Conservation (phyloP, 2,888 invertebrate species). For the Pycnomerus fuliginosus region DNA sequence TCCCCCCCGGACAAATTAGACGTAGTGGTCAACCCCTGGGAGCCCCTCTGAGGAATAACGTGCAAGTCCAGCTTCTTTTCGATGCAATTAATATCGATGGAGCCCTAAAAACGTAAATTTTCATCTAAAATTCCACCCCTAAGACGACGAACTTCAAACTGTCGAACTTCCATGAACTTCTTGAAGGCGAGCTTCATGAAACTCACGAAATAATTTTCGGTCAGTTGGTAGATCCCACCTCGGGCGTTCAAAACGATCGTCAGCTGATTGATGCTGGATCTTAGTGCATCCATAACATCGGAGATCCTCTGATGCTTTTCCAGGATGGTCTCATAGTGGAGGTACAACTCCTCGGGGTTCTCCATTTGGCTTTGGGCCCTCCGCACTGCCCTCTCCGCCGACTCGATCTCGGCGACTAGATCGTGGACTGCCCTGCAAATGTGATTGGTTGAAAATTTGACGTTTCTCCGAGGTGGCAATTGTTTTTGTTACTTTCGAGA, state of each 20-base stretch:
- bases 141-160: conserved; percentile 55
- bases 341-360: conserved; percentile 35
- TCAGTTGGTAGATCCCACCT: conserved; percentile 46
- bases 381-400: conserved; percentile 51
- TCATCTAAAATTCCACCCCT: too few species aligned
- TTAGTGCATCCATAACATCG: too few species aligned
- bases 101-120: conserved; percentile 55
- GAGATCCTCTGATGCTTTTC: too few species aligned
- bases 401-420: conserved; percentile 50
- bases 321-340: too few species aligned
- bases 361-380: conserved; percentile 51
- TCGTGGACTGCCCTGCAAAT: conserved; percentile 36
- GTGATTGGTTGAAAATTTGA: too few species aligned
- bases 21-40: conserved; percentile 56
- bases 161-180: conserved; percentile 57
- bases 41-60: conserved; percentile 58
- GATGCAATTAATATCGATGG: conserved; percentile 57
- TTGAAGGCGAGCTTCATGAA: conserved; percentile 55
- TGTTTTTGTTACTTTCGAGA: too few species aligned
- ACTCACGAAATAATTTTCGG: conserved; percentile 49
- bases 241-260: too few species aligned
- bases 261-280: too few species aligned
- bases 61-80: conserved; percentile 55
- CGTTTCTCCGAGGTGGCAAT: too few species aligned
- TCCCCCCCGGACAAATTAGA: conserved; percentile 91